A percentile compares a stretch with the other conserved stretches of the same genome.
Conservation (phyloP, 2,888 invertebrate species). For the Pyrrhia umbra region DNA sequence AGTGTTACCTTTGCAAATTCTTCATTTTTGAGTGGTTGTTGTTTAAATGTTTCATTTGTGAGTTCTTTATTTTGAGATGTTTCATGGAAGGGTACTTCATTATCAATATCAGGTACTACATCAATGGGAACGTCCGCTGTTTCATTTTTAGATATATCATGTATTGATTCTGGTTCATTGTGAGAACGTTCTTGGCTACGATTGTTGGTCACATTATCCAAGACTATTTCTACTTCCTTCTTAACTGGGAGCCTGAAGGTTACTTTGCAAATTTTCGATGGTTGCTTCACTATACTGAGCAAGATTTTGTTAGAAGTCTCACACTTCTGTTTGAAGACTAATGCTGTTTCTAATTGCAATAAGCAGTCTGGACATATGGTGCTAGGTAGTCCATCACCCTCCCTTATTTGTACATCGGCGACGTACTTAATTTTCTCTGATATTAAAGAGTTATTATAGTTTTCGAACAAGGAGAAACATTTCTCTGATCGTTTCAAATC, state of each 20-base stretch:
- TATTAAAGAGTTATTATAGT: constrained; percentile 72
- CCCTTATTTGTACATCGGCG: constrained; percentile 74
- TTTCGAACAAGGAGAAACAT: constrained; percentile 76
- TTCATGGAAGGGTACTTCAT: neutral
- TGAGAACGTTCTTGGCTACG: neutral
- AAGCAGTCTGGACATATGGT: constrained; percentile 80
- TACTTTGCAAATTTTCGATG: constrained; percentile 23
- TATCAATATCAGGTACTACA: neutral
- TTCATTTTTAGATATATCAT: constrained; percentile 1
- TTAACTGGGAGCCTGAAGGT: constrained; percentile 30
- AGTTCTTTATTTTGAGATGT: neutral
- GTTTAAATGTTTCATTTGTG: neutral
- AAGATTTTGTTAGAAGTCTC: constrained; percentile 74
- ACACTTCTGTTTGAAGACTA: constrained; percentile 80
- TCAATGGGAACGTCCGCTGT: neutral
- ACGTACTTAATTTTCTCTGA: constrained; percentile 76
- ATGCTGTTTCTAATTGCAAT: constrained; percentile 75
- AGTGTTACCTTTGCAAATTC: neutral
- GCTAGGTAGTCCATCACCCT: constrained; percentile 78
- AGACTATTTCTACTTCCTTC: constrained; percentile 24
- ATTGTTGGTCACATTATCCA: neutral
- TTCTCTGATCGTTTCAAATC: constrained; percentile 62
- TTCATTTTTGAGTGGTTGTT: neutral
- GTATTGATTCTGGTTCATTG: constrained; percentile 2
- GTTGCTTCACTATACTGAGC: constrained; percentile 34